A percentile compares a stretch with the other conserved stretches of the same genome.
phyloP scores from a whole-genome alignment of 2,113 vertebrate genomes.

The Tetrao urogallus region DNA sequence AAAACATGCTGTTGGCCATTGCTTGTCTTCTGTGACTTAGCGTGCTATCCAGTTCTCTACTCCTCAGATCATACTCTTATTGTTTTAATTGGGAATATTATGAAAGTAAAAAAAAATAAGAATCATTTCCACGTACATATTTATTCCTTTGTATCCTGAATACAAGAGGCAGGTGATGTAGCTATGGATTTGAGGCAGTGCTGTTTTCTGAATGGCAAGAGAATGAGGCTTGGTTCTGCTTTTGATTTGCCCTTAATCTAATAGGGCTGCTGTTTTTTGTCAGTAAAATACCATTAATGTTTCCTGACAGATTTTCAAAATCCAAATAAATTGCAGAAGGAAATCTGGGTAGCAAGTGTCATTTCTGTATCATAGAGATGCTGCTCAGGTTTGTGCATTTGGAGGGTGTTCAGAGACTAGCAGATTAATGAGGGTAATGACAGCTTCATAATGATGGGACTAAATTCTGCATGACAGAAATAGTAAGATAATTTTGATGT shows the following conservation, averaged over 20 bases:
- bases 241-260: not conserved
- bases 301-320: not conserved
- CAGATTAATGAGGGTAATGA: not conserved
- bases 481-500: not conserved
- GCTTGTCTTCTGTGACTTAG: not conserved
- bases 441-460: not conserved
- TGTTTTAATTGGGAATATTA: not conserved
- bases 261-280: not conserved
- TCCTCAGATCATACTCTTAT: not conserved
- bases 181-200: not conserved
- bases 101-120: not conserved
- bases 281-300: not conserved
- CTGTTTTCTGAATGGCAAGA: not conserved
- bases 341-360: not conserved
- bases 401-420: not conserved
- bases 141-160: not conserved
- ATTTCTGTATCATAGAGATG: not conserved
- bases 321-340: not conserved
- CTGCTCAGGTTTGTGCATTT: not conserved
- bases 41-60: no score
- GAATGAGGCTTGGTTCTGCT: not conserved
- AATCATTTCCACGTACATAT: not conserved
- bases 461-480: not conserved
- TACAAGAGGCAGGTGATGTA: not conserved
- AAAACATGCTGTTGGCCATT: not conserved